phyloP scores from a whole-genome alignment of 2,113 vertebrate species.

The Siniperca knerii region DNA sequence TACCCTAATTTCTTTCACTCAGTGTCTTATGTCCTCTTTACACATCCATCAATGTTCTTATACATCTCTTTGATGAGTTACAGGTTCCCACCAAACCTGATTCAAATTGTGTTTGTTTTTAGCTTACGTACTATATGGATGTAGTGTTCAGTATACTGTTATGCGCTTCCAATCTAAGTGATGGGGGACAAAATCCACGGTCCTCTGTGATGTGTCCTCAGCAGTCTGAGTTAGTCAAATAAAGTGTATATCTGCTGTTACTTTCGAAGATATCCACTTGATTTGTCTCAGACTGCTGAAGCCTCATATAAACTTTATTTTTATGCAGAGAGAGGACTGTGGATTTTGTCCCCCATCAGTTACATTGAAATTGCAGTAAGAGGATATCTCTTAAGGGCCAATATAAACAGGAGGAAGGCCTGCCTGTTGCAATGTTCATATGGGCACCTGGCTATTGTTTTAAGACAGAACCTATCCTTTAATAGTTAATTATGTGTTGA shows the following conservation, averaged over 20 bases:
- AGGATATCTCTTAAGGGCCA: not conserved
- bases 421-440: not conserved
- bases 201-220: not conserved
- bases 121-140: not conserved
- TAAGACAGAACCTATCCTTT: not conserved
- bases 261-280: not conserved
- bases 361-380: not conserved
- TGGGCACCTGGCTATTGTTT: not conserved
- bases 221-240: too few species aligned
- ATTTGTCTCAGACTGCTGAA: not conserved
- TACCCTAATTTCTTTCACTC: not conserved
- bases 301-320: not conserved
- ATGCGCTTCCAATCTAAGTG: not conserved
- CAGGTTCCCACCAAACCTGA: not conserved
- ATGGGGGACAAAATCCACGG: not conserved
- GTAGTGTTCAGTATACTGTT: not conserved
- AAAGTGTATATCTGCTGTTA: not conserved
- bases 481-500: not conserved
- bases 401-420: not conserved
- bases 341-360: not conserved
- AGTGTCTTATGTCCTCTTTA: not conserved
- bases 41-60: not conserved
- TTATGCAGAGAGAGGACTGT: too few species aligned
- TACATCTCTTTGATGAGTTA: not conserved
- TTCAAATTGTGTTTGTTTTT: not conserved